These are phyloP conservation scores for Drosophila siamana DNA, from an alignment of 2,888 invertebrate genomes.

Conservation along the genomic window DNA sequence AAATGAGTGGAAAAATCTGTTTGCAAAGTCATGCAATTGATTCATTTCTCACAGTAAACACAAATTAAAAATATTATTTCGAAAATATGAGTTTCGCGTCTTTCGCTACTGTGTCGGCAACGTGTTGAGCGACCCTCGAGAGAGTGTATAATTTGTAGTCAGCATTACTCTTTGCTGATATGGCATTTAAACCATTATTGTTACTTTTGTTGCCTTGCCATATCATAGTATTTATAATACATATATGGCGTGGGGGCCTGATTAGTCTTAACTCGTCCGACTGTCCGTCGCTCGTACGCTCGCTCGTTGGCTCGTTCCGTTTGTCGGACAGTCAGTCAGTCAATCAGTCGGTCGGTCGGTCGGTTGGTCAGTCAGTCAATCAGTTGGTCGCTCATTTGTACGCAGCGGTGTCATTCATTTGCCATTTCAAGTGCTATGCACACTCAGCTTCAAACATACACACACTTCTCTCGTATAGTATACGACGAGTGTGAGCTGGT, in stretches of 20 bases:
- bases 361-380: conserved; percentile 37
- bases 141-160: conserved; percentile 71
- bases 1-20: too few relatives aligned
- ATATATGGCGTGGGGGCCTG: conserved; percentile 73
- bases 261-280: conserved; percentile 77
- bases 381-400: conserved; percentile 61
- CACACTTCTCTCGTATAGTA: background rate
- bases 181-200: conserved; percentile 78
- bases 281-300: too few relatives aligned
- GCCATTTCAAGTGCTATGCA: conserved; percentile 78
- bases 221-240: conserved; percentile 61
- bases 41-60: background rate
- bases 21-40: background rate
- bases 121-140: conserved; percentile 37
- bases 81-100: too few relatives aligned
- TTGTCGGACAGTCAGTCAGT: conserved; percentile 23
- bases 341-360: conserved; percentile 12
- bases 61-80: too few relatives aligned
- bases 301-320: conserved; percentile 15
- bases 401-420: conserved; percentile 77
- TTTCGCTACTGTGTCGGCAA: background rate
- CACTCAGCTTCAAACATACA: conserved; percentile 50
- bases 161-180: conserved; percentile 76
- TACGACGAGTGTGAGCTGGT: conserved; percentile 20
- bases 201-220: conserved; percentile 61